Evolutionary conservation across 2,797 vertebrate species (phyloP).

Genomic region (Lacerta bilineata): DNA sequence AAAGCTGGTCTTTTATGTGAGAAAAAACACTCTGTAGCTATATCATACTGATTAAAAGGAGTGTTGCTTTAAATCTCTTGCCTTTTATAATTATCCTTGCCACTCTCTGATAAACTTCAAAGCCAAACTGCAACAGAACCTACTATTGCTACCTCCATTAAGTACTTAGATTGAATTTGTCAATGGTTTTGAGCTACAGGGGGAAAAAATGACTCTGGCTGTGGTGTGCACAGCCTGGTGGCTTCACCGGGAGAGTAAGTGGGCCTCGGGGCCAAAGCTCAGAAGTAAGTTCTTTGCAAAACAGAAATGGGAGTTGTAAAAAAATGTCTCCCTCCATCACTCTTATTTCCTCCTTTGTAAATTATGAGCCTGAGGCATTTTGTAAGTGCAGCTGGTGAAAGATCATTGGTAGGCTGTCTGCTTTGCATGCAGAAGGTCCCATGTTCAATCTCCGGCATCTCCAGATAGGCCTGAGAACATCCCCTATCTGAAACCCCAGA

Average conservation of each 20-base stretch:
- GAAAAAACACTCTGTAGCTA: neutral
- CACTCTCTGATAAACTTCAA: constrained; percentile 13
- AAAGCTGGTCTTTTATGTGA: neutral
- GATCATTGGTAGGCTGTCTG: neutral
- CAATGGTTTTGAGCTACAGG: neutral
- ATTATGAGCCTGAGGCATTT: too few species aligned
- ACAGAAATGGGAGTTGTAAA: constrained; percentile 31
- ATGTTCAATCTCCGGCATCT: neutral
- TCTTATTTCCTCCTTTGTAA: neutral
- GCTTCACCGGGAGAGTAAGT: neutral
- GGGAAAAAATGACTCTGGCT: neutral
- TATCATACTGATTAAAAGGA: constrained; percentile 31
- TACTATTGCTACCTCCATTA: neutral
- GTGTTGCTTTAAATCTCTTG: constrained; percentile 4
- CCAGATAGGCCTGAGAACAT: too few species aligned
- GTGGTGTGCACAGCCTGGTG: neutral
- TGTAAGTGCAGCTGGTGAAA: neutral
- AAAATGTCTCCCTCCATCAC: neutral
- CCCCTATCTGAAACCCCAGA: too few species aligned
- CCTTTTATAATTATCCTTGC: constrained; percentile 14
- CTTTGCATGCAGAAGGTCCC: neutral
- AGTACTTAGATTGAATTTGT: constrained; percentile 19
- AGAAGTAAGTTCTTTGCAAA: constrained; percentile 31
- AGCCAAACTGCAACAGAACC: neutral
- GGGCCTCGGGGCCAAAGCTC: neutral